Base-by-base conservation (phyloP, 2,797 vertebrate genomes). In the Ibycter americanus region DNA sequence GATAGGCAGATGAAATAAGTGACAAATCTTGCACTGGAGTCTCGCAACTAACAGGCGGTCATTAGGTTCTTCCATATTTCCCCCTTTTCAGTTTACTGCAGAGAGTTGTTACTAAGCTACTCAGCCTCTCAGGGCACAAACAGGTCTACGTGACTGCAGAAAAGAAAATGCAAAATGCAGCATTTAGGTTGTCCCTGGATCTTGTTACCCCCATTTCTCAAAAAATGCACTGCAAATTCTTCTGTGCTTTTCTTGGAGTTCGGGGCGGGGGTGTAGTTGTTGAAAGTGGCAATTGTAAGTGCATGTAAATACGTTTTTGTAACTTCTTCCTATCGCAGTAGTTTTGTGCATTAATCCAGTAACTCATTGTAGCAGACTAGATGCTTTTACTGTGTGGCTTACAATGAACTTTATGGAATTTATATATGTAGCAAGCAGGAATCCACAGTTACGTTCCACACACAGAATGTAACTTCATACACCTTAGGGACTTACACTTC, bases 401-500 rank as follows among this genome's bases (percentile, higher is more conserved):
- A 79, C 49, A 27, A 70, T 89, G 78, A 93, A 83, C 87, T 91
- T 89, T 59, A 79, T 73, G 42, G 66, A 94, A 84, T 73, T 89
- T 90, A 52, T 55, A 44, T 81, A 63, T 1, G 1, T n/a, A 93
- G 82, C 76, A 72, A 83, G 47, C 65, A 91, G 34, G 83, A 89
- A 81, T 84, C 92, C 40, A 52, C 68, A 36, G 67, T 94, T 92
- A 61, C 52, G 32, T 97, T 97, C 94, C 96, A 38, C 58, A 20
- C 52, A 11, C 22, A 67, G 91, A 96, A 46, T 73, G 74, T 90
- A 93, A 91, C 85, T 89, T 83, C 80, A 91, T 96, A 95, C 86
- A 83, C 95, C 96, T 97, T 93, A 83, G 95, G 96, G 96, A 97
- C 91, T 84, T 91, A 67, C 80, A 56, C 89, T 93, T 93, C 87